Conservation (phyloP, 2,797 vertebrate genomes). For the Myripristis murdjan region DNA sequence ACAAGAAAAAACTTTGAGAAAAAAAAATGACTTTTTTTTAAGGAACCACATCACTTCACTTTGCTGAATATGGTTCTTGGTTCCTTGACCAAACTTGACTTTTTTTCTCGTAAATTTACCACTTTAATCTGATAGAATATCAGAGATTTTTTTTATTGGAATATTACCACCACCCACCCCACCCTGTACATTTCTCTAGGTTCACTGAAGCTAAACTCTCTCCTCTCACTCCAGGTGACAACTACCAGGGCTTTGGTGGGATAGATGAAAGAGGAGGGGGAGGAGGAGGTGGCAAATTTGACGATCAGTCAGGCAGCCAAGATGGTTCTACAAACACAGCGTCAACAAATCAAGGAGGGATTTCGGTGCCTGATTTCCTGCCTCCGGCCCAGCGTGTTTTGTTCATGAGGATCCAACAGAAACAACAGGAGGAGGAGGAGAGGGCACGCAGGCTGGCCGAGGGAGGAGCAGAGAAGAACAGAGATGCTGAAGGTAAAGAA, state of each 20-base stretch:
- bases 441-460: constrained; percentile 91
- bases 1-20: too few relatives aligned
- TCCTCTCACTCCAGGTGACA: constrained; percentile 80
- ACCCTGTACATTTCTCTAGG: too few relatives aligned
- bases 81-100: too few relatives aligned
- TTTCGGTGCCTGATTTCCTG: constrained; percentile 92
- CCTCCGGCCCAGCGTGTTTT: constrained; percentile 94
- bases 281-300: constrained; percentile 69
- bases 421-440: constrained; percentile 96
- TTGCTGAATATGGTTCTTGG: too few relatives aligned
- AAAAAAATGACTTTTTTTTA: too few relatives aligned
- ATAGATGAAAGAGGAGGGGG: constrained; percentile 78
- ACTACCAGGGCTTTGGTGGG: constrained; percentile 86
- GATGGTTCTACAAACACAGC: constrained; percentile 76
- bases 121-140: too few relatives aligned
- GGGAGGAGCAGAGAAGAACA: constrained; percentile 80
- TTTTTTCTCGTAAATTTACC: too few relatives aligned
- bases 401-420: constrained; percentile 96
- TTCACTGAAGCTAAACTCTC: too few relatives aligned
- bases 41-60: too few relatives aligned
- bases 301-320: constrained; percentile 76
- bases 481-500: constrained; percentile 89
- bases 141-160: too few relatives aligned
- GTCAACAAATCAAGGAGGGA: constrained; percentile 77
- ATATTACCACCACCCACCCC: too few relatives aligned